These are phyloP conservation scores for Mus musculus DNA, from an alignment of 2,113 vertebrate genomes.

Conservation along the genomic window GRCm39 chr14:60710501-60711000, in stretches of 20 bases:
- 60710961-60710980: constrained; percentile 40
- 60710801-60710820: not conserved
- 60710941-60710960: not conserved
- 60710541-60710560: not conserved
- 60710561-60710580: not conserved
- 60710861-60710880: not conserved
- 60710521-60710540: not conserved
- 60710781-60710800: not conserved
- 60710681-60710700: not conserved
- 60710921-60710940: not conserved
- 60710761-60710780: not conserved
- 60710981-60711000: constrained; percentile 33
- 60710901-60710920: not conserved
- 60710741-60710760: not conserved
- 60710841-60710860: not conserved
- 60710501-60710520: not conserved
- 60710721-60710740: not conserved
- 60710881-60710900: not conserved
- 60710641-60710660: not conserved
- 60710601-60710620: not conserved
- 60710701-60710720: not conserved
- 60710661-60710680: not conserved
- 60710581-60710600: not conserved
- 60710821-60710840: not conserved
- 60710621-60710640: not conserved